Percentiles rank a stretch among this genome's conserved stretches.
phyloP scores from a whole-genome alignment of 1,140 invertebrate genomes.

The Helicorthomorpha holstii region DNA sequence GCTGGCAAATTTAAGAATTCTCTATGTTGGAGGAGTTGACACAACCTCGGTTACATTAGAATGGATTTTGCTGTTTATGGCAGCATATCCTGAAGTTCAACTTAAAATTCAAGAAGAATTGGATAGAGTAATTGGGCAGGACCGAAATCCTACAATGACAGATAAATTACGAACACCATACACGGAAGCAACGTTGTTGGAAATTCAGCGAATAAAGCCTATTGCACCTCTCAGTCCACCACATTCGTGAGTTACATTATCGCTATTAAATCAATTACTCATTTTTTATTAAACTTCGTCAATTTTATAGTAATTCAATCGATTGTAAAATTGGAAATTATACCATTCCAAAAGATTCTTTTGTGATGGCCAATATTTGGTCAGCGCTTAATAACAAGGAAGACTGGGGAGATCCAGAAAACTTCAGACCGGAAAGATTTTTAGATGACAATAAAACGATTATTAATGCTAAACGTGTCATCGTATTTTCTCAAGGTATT shows the following conservation, averaged over 20 bases:
- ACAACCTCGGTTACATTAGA: slow-evolving; percentile 78
- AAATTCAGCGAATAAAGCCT: slow-evolving; percentile 19
- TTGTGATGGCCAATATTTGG: slow-evolving; percentile 5
- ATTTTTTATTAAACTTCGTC: not conserved
- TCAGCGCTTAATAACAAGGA: slow-evolving; percentile 9
- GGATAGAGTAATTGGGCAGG: slow-evolving; percentile 60
- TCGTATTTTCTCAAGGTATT: slow-evolving; percentile 5
- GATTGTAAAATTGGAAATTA: slow-evolving; percentile 10
- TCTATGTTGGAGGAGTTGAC: slow-evolving; percentile 89
- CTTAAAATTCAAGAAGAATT: slow-evolving; percentile 67
- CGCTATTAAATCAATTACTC: not conserved
- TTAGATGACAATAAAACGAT: slow-evolving; percentile 8
- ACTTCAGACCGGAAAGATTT: slow-evolving; percentile 9
- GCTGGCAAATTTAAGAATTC: slow-evolving; percentile 43
- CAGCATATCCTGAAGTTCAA: slow-evolving; percentile 69
- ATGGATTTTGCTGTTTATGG: slow-evolving; percentile 74
- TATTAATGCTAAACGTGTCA: slow-evolving; percentile 1
- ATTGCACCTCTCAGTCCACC: slow-evolving; percentile 17
- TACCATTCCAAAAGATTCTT: slow-evolving; percentile 3
- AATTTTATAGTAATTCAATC: not conserved
- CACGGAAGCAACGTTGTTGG: slow-evolving; percentile 20
- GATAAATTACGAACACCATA: slow-evolving; percentile 20
- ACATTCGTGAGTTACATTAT: not conserved
- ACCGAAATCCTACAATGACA: slow-evolving; percentile 18
- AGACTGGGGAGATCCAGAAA: slow-evolving; percentile 7